Evolutionary conservation across 2,888 invertebrate genomes (phyloP).

Genomic region (Zootermopsis nevadensis): DNA sequence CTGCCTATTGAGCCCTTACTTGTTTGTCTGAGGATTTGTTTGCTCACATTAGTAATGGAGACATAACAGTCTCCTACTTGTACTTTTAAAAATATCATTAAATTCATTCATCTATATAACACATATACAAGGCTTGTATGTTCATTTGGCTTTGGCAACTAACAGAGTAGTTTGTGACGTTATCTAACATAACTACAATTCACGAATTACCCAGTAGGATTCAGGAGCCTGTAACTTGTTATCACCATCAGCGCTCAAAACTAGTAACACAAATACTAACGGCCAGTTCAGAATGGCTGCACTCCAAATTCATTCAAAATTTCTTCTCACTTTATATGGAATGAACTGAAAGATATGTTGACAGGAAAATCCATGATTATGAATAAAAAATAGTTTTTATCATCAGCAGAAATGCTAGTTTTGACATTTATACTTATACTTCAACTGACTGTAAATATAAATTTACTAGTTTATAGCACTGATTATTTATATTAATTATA

Average conservation of each 20-base stretch:
- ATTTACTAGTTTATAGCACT: background rate
- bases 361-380: too few species aligned
- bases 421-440: too few species aligned
- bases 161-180: background rate
- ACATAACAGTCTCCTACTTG: conserved; percentile 19
- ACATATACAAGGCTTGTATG: conserved; percentile 30
- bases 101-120: conserved; percentile 27
- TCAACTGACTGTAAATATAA: background rate
- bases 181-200: conserved; percentile 14
- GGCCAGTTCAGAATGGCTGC: too few species aligned
- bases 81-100: conserved; percentile 39
- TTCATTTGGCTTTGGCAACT: conserved; percentile 37
- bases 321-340: too few species aligned
- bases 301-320: too few species aligned
- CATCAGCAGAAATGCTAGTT: too few species aligned
- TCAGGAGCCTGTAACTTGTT: background rate
- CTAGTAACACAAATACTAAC: background rate
- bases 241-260: background rate
- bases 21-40: background rate
- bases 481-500: conserved; percentile 1
- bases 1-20: background rate
- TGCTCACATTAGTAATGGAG: background rate
- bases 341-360: too few species aligned
- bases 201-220: background rate
- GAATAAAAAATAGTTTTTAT: too few species aligned